Conservation (phyloP, 2,888 invertebrate genomes). For the Brachyopa scutellaris region DNA sequence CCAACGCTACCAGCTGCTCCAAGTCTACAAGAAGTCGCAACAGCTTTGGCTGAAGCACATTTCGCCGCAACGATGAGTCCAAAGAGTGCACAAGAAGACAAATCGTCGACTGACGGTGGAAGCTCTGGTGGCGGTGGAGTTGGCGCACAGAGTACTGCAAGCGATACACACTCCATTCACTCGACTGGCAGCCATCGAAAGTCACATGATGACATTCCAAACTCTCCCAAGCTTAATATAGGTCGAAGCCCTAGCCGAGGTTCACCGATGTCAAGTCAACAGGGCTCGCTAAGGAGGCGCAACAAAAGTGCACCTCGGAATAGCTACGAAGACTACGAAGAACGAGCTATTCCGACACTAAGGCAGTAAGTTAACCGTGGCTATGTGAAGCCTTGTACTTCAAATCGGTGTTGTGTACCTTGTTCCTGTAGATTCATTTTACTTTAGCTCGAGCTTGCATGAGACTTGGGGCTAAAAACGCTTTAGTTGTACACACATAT, state of each 20-base stretch:
- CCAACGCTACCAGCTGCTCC: slow-evolving; percentile 80
- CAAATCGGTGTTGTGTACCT: slow-evolving; percentile 61
- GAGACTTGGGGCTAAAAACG: slow-evolving; percentile 50
- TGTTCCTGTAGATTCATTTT: slow-evolving; percentile 58
- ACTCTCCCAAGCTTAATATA: slow-evolving; percentile 79
- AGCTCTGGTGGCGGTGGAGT: slow-evolving; percentile 73
- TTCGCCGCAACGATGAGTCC: slow-evolving; percentile 77
- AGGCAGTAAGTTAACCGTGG: slow-evolving; percentile 87
- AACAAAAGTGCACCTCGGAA: slow-evolving; percentile 87
- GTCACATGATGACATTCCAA: slow-evolving; percentile 80
- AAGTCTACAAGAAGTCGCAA: slow-evolving; percentile 81
- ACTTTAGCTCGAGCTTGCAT: slow-evolving; percentile 68
- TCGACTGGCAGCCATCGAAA: slow-evolving; percentile 75
- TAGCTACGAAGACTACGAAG: slow-evolving; percentile 94
- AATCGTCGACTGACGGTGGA: slow-evolving; percentile 77
- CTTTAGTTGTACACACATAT: slow-evolving; percentile 65
- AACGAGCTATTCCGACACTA: slow-evolving; percentile 91
- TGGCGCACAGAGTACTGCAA: slow-evolving; percentile 60
- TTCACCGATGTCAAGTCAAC: slow-evolving; percentile 83
- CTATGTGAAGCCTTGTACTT: not conserved
- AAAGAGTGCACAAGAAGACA: slow-evolving; percentile 78
- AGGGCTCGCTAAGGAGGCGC: slow-evolving; percentile 85
- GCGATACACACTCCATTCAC: slow-evolving; percentile 74
- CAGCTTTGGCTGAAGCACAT: slow-evolving; percentile 79
- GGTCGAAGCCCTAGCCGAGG: slow-evolving; percentile 80